Evolutionary conservation across 2,888 invertebrate genomes (phyloP), one percentile per base, ranked within the genome.

Genomic region (Callyntrura sp.): DNA sequence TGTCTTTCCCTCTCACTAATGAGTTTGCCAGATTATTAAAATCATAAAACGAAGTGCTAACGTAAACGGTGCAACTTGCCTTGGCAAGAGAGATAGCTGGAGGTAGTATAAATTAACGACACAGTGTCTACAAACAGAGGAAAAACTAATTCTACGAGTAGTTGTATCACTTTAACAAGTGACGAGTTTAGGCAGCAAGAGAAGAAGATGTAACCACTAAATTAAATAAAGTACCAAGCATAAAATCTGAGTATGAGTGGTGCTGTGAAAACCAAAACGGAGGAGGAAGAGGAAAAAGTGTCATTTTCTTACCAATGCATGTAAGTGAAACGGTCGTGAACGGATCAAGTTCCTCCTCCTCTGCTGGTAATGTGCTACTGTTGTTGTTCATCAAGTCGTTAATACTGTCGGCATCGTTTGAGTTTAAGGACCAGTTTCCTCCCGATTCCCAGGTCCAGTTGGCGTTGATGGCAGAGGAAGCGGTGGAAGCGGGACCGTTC

Each of bases 301-400:
- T n/a, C n/a, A 3, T 76, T 43, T 76, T 76, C 20, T 92, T 90
- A 92, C 92, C 92, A 60, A 92, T 92, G 84, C 91, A 92, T 28
- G 91, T 86, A 17, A 92, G 92, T 28, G 91, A 92, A 23, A 92
- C 91, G 23, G 90, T 92, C 25, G 91, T 89, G 81, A 91, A 88
- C n/a, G 92, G 90, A 79, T 90, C 92, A 60, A 91, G 91, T 20
- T 83, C 85, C 0, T 82, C 60, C 12, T 90, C 90, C n/a, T 81
- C 78, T 6, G 3, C 62, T n/a, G 65, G 48, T n/a, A 62, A 62
- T 65, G 23, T 81, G 73, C 60, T 90, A 0, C 81, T 51, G 57
- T 68, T 85, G 23, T 79, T 82, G 79, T 70, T 83, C 51, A 78
- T 62, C 35, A 76, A 62, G 76, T 86, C 86, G 12, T 86, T 83